Percentiles rank a stretch among this genome's conserved stretches.
These are phyloP conservation scores for Callaeas wilsoni DNA, from an alignment of 2,113 vertebrate genomes.

Conservation along the genomic window DNA sequence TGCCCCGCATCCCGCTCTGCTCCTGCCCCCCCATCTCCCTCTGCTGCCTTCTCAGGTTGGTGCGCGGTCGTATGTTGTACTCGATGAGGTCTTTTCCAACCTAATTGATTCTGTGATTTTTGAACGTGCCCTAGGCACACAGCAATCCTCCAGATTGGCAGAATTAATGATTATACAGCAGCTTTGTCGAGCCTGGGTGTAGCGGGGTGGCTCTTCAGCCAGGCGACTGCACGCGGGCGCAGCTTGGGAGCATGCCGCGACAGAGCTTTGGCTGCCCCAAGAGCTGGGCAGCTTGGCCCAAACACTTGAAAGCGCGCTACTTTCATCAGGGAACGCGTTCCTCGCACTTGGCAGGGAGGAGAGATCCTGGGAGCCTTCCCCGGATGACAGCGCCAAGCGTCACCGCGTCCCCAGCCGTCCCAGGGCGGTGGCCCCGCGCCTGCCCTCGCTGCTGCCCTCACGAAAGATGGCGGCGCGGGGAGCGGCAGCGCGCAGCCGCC, in stretches of 20 bases:
- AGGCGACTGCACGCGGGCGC: fast-evolving
- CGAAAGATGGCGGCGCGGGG: neutral
- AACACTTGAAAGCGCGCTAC: fast-evolving
- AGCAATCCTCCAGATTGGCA: fast-evolving
- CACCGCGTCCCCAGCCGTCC: fast-evolving
- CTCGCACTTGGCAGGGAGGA: fast-evolving
- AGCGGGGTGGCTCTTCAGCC: fast-evolving
- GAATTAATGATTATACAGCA: neutral
- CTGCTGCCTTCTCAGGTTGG: no score
- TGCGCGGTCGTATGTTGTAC: neutral
- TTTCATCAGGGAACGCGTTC: fast-evolving
- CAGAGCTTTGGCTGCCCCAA: fast-evolving
- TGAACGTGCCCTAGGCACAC: fast-evolving
- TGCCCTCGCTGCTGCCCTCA: neutral
- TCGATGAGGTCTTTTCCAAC: neutral
- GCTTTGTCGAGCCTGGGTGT: fast-evolving
- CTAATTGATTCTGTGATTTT: no score
- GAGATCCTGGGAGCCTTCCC: fast-evolving
- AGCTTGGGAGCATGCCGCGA: fast-evolving
- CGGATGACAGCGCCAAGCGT: fast-evolving
- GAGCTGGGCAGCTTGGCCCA: neutral
- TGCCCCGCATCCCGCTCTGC: neutral
- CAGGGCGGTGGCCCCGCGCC: neutral
- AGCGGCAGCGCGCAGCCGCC: neutral
- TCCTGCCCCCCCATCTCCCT: neutral